Base-by-base conservation (phyloP, 2,113 vertebrate genomes). In the Hippocampus zosterae region DNA sequence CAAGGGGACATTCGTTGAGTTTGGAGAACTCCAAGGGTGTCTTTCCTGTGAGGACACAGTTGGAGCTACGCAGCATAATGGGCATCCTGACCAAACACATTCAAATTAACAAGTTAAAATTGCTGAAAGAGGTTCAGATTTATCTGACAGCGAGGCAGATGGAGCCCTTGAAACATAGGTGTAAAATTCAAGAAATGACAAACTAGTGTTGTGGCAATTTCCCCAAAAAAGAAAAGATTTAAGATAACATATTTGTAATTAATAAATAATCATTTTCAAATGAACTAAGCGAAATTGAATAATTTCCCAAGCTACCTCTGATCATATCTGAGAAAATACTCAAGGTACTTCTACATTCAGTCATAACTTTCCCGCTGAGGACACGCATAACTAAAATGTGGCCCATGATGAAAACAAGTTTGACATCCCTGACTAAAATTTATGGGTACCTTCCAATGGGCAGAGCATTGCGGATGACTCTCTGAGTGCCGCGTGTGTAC, bases 31-130 rank as follows among this genome's bases (percentile, higher is more conserved):
- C 97, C 73, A 97, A 94, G 1, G 93, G 94, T 0, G 97, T 98
- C 81, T 98, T 99, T 68, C 96, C 97, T 0, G 93, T 95, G 57
- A 98, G 94, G 50, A 98, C 97, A 79, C 97, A 99, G 82, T 99
- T 99, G 8, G 96, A 98, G 68, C 97, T 98, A 27, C 95, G 93
- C 46, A 99, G 88, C 97, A 99, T 99, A 79, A 98, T 98, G 1
- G 97, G 97, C 97, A 98, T 99, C 87, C 97, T 98, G 86, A 65
- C 81, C 74, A 73, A 79, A 84, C 79, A 82, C 67, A 82, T n/a
- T 8, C n/a, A 27, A 50, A 6, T 33, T 10, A 3, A 50, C 7
- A 25, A 21, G n/a, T 37, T 13, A 33, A 37, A 63, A 3, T 63
- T 1, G 11, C 18, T 41, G 23, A 10, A 46, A 10, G 40, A 5